phyloP scores from a whole-genome alignment of 2,888 invertebrate genomes.

The Dione vanillae region DNA sequence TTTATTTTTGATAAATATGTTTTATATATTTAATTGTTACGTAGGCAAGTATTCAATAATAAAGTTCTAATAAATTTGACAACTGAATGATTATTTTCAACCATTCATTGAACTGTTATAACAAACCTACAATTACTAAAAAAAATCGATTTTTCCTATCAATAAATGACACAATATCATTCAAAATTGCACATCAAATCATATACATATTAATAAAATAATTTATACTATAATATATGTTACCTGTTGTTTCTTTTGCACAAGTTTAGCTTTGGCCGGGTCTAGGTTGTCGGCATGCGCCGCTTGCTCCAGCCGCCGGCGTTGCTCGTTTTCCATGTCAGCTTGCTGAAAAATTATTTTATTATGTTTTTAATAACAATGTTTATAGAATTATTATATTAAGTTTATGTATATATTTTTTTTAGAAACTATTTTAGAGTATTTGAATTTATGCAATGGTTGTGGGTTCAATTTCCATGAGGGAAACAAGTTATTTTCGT shows the following conservation, averaged over 20 bases:
- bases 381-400: neutral
- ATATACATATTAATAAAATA: neutral
- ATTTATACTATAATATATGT: conserved; percentile 19
- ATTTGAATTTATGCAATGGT: too few species aligned
- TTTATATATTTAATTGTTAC: too few species aligned
- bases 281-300: conserved; percentile 89
- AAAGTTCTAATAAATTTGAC: too few species aligned
- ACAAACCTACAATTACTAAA: too few species aligned
- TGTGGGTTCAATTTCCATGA: too few species aligned
- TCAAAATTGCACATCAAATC: conserved; percentile 11
- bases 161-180: neutral
- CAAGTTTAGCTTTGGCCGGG: conserved; percentile 90
- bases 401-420: neutral
- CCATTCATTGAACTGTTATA: neutral
- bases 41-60: too few species aligned
- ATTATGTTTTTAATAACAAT: neutral
- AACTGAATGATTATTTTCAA: neutral
- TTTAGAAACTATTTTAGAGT: too few species aligned
- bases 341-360: conserved; percentile 87
- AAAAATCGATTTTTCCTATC: neutral
- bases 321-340: conserved; percentile 96
- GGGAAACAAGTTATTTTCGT: too few species aligned
- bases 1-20: too few species aligned
- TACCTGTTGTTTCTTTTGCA: conserved; percentile 97
- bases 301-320: conserved; percentile 93